phyloP scores from a whole-genome alignment of 1,140 invertebrate species.

The Aphelenchoides besseyi region DNA sequence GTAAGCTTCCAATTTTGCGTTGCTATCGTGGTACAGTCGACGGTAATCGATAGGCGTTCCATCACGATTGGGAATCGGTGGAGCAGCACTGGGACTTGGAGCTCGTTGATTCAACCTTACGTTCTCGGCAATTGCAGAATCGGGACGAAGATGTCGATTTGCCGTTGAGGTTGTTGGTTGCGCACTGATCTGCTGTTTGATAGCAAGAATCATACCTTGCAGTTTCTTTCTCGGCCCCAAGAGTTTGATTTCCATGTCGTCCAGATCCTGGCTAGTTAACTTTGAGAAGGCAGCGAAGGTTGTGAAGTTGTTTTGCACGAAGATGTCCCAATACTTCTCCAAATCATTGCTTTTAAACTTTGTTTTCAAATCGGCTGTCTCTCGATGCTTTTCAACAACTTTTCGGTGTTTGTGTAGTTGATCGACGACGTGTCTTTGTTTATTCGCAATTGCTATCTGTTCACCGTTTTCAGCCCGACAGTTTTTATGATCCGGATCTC shows the following conservation, averaged over 20 bases:
- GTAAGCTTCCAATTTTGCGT: not conserved
- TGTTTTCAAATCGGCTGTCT: not conserved
- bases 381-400: not conserved
- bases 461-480: not conserved
- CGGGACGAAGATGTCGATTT: too few relatives aligned
- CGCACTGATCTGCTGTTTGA: not conserved
- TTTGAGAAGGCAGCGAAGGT: not conserved
- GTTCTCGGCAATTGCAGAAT: not conserved
- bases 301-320: not conserved
- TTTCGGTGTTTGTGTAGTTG: not conserved
- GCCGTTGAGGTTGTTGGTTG: too few relatives aligned
- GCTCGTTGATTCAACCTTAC: not conserved
- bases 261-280: not conserved
- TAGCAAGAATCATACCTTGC: not conserved
- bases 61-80: not conserved
- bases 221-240: constrained; percentile 6
- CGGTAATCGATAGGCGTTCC: not conserved
- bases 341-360: not conserved
- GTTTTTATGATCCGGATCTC: not conserved
- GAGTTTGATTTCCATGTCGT: not conserved
- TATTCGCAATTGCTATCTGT: not conserved
- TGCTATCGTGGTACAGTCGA: not conserved
- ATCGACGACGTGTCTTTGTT: not conserved
- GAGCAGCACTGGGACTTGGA: not conserved
- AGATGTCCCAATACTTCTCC: not conserved